These are phyloP conservation scores for Cuniculus paca DNA, from an alignment of 2,797 vertebrate genomes.

Conservation along the genomic window DNA sequence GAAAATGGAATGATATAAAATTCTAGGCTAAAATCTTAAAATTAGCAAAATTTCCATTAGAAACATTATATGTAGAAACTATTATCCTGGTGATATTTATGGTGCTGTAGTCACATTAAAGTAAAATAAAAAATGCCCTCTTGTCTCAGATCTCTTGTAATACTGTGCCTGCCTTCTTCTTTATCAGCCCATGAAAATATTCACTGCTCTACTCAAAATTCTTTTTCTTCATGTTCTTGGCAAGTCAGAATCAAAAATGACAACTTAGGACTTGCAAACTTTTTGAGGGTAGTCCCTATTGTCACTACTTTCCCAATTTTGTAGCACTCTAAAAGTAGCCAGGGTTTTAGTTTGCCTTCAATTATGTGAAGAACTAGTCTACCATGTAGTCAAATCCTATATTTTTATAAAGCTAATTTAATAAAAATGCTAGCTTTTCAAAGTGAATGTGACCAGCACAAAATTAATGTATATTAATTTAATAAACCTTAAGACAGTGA, in stretches of 20 bases:
- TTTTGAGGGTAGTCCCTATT: not conserved
- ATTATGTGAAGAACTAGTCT: constrained; percentile 15
- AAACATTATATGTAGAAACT: not conserved
- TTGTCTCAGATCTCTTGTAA: not conserved
- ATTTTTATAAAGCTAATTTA: constrained; percentile 47
- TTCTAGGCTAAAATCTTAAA: constrained; percentile 49
- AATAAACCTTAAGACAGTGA: not conserved
- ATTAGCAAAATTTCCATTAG: constrained; percentile 23
- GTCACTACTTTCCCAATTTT: constrained; percentile 39
- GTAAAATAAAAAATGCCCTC: not conserved
- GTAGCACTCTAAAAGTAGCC: not conserved
- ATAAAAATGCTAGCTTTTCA: constrained; percentile 51
- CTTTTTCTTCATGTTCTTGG: constrained; percentile 44
- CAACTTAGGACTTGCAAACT: constrained; percentile 24
- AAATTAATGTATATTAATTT: constrained; percentile 57
- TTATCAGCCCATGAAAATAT: not conserved
- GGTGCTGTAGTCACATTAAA: not conserved
- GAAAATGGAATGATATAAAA: constrained; percentile 29
- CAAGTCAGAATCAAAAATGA: constrained; percentile 28
- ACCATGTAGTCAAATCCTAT: not conserved
- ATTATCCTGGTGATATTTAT: not conserved
- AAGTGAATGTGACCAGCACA: constrained; percentile 52
- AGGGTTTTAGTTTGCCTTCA: constrained; percentile 61
- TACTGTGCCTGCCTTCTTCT: not conserved
- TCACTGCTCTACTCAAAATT: not conserved